Conservation (phyloP, 1,140 invertebrate genomes). For the Bombus vancouverensis region DNA sequence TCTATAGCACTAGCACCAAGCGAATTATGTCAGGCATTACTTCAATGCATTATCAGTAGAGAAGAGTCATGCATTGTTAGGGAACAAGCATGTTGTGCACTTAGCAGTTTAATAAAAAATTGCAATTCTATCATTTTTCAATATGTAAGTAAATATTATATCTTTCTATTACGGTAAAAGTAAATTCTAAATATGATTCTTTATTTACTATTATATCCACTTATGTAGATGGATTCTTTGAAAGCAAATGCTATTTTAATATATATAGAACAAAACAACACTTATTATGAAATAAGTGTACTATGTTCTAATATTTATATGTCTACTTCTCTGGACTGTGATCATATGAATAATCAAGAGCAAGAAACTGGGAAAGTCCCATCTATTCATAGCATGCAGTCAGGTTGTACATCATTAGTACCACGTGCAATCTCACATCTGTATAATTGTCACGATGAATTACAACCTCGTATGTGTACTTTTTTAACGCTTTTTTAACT, state of each 20-base stretch:
- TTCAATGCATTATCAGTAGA: constrained; percentile 69
- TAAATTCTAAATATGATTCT: neutral
- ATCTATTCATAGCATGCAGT: constrained; percentile 55
- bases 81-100: constrained; percentile 77
- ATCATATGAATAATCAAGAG: constrained; percentile 52
- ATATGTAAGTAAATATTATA: constrained; percentile 68
- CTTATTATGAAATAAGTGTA: constrained; percentile 75
- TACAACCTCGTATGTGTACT: constrained; percentile 66
- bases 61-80: constrained; percentile 78
- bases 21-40: constrained; percentile 73
- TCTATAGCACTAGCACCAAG: constrained; percentile 72
- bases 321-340: constrained; percentile 67
- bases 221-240: constrained; percentile 70
- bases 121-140: constrained; percentile 68
- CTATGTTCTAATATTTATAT: constrained; percentile 74
- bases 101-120: constrained; percentile 76
- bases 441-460: constrained; percentile 74
- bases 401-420: constrained; percentile 62
- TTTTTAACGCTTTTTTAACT: no score
- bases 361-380: constrained; percentile 43
- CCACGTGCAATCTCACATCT: constrained; percentile 72
- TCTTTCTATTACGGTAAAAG: neutral
- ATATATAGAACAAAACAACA: constrained; percentile 73
- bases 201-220: neutral
- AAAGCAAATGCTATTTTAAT: constrained; percentile 72